A percentile compares a stretch with the other conserved stretches of the same genome.
These are phyloP conservation scores for Aphelocoma coerulescens DNA, from an alignment of 2,113 vertebrate genomes.

Conservation along the genomic window DNA sequence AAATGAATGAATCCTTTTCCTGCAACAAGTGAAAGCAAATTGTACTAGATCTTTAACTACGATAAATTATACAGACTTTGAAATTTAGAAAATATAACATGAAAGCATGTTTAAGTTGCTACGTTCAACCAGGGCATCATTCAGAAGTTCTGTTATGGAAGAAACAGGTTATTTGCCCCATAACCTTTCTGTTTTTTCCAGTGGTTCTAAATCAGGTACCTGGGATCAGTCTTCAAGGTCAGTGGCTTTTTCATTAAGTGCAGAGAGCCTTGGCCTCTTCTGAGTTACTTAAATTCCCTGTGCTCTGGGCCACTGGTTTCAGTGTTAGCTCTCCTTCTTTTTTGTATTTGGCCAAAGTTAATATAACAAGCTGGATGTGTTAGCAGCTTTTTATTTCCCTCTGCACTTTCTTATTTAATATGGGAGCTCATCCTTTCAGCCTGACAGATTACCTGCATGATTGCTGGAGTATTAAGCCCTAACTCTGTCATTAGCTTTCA, in stretches of 20 bases:
- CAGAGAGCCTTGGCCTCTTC: slow-evolving; percentile 17
- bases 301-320: slow-evolving; percentile 20
- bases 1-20: not conserved
- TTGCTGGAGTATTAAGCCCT: slow-evolving; percentile 38
- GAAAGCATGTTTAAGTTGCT: not conserved
- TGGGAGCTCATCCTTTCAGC: not conserved
- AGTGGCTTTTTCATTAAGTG: slow-evolving; percentile 60
- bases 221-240: slow-evolving; percentile 38
- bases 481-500: slow-evolving; percentile 19
- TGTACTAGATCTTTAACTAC: not conserved
- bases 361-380: not conserved
- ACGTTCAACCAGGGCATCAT: not conserved
- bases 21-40: not conserved
- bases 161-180: not conserved
- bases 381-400: not conserved
- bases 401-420: not conserved
- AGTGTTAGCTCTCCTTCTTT: not conserved
- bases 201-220: slow-evolving; percentile 13
- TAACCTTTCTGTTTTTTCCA: slow-evolving; percentile 26
- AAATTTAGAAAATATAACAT: not conserved
- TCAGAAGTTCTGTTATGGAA: not conserved
- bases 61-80: too few species aligned
- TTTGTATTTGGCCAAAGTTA: slow-evolving; percentile 20
- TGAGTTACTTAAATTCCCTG: not conserved
- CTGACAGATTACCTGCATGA: slow-evolving; percentile 39